Evolutionary conservation across 2,888 invertebrate species (phyloP).

Genomic region (Eretmocerus hayati): DNA sequence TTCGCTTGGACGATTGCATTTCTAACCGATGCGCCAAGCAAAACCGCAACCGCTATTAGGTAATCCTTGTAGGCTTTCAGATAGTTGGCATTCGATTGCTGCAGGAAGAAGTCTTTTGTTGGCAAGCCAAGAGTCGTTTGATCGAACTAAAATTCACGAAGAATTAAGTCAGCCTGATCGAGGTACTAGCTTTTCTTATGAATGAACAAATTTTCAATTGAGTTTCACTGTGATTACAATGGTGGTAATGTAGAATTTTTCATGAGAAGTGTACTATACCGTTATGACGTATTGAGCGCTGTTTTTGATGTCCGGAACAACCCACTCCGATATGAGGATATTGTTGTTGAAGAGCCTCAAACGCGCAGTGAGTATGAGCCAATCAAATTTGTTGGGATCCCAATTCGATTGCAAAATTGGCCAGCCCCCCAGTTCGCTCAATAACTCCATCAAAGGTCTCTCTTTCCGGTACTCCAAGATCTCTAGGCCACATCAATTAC

Average conservation of each 20-base stretch:
- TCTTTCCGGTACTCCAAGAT: slow-evolving; percentile 65
- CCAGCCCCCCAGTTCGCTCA: slow-evolving; percentile 80
- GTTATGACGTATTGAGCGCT: slow-evolving; percentile 83
- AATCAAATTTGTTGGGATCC: slow-evolving; percentile 61
- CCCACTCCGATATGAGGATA: slow-evolving; percentile 78
- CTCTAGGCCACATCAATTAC: slow-evolving; percentile 45
- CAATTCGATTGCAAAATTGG: slow-evolving; percentile 67
- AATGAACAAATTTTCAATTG: neutral
- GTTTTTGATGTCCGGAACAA: slow-evolving; percentile 89
- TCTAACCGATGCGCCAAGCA: slow-evolving; percentile 64
- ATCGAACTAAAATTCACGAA: slow-evolving; percentile 69
- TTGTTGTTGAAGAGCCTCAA: slow-evolving; percentile 77
- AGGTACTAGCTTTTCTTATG: neutral
- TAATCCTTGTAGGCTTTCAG: slow-evolving; percentile 74
- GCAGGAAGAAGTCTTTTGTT: slow-evolving; percentile 69
- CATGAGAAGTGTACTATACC: slow-evolving; percentile 46
- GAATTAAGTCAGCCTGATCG: neutral
- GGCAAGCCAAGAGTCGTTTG: slow-evolving; percentile 68
- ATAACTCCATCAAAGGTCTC: slow-evolving; percentile 61
- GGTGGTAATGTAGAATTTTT: too few relatives aligned
- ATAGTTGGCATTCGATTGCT: slow-evolving; percentile 60
- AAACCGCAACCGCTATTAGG: slow-evolving; percentile 63
- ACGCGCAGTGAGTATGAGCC: slow-evolving; percentile 67
- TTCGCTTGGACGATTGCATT: slow-evolving; percentile 61
- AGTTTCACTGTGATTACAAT: too few relatives aligned